These are phyloP conservation scores for Pseudoatta argentina DNA, from an alignment of 1,140 invertebrate genomes.

Conservation along the genomic window DNA sequence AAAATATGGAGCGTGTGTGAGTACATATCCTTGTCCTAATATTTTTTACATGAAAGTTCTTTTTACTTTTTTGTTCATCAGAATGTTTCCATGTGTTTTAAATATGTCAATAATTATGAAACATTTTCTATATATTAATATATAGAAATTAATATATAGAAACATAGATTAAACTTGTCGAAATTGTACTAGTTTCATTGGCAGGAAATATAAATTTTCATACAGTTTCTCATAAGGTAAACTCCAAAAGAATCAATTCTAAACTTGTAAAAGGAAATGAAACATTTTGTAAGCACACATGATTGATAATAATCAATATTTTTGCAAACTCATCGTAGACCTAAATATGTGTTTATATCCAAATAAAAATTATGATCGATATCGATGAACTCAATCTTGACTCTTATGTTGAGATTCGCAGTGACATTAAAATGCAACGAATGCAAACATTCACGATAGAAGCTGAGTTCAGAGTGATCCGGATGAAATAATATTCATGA, in stretches of 20 bases:
- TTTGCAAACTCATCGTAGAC: conserved; percentile 24
- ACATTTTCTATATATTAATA: not conserved
- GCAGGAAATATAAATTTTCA: not conserved
- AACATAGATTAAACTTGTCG: not conserved
- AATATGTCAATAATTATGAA: not conserved
- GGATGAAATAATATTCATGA: conserved; percentile 53
- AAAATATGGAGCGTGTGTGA: not conserved
- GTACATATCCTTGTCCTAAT: not conserved
- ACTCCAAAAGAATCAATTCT: not conserved
- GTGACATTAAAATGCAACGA: conserved; percentile 60
- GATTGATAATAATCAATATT: conserved; percentile 36
- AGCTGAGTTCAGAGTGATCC: conserved; percentile 8
- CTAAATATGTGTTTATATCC: conserved; percentile 53
- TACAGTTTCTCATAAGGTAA: not conserved
- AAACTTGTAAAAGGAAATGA: conserved; percentile 4
- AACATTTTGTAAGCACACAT: not conserved
- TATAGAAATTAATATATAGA: too few relatives aligned
- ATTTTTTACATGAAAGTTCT: not conserved
- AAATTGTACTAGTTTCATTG: not conserved
- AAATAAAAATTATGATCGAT: conserved; percentile 51
- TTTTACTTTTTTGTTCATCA: not conserved
- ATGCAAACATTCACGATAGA: conserved; percentile 45
- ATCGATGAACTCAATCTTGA: conserved; percentile 46
- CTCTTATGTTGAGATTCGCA: conserved; percentile 38
- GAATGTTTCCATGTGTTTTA: not conserved